phyloP scores from a whole-genome alignment of 1,140 invertebrate genomes.

The Stegodyphus mimosarum region DNA sequence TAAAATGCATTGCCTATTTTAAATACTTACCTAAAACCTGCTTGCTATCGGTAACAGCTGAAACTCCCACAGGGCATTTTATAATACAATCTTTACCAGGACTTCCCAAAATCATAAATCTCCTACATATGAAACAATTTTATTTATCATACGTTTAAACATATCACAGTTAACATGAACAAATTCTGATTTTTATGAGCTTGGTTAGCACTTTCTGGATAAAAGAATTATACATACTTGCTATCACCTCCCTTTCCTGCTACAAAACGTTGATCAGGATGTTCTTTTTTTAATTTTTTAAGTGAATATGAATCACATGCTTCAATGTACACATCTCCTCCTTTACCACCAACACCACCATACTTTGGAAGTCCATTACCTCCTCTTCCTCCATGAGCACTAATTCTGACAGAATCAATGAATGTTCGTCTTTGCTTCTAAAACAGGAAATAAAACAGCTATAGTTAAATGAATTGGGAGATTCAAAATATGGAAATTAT shows the following conservation, averaged over 20 bases:
- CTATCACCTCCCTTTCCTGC: conserved; percentile 80
- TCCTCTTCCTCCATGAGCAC: conserved; percentile 81
- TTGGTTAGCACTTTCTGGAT: neutral
- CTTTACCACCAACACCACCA: conserved; percentile 86
- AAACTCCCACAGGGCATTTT: conserved; percentile 82
- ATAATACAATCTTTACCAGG: conserved; percentile 78
- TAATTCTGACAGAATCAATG: conserved; percentile 78
- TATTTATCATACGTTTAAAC: neutral
- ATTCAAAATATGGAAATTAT: no score
- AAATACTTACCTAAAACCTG: conserved; percentile 71
- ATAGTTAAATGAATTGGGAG: no score
- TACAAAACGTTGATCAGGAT: conserved; percentile 73
- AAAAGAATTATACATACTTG: conserved; percentile 63
- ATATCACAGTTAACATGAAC: neutral
- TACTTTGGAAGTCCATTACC: conserved; percentile 81
- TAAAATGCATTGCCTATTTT: no score
- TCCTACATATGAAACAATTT: conserved; percentile 30
- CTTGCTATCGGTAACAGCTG: conserved; percentile 76
- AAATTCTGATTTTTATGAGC: neutral
- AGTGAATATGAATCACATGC: conserved; percentile 76
- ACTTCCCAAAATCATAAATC: conserved; percentile 79
- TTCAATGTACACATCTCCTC: conserved; percentile 82
- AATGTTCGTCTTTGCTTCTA: conserved; percentile 69
- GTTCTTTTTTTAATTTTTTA: conserved; percentile 70
- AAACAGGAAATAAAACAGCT: neutral